Base-by-base conservation (phyloP, 23 tunicate genomes). In the Halocynthia roretzi region DNA sequence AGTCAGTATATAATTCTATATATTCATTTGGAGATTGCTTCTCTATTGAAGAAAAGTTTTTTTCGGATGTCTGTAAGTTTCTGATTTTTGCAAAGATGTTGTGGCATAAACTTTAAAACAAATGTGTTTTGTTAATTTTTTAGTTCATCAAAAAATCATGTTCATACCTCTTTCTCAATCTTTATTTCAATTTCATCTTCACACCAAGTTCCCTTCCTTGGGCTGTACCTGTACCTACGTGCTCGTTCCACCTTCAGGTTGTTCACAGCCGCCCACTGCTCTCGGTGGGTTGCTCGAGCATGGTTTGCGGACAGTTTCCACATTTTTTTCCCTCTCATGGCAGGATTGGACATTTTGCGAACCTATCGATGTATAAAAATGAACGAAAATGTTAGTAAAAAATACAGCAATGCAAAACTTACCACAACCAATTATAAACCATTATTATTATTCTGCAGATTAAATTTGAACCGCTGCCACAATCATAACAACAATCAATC, bases 111-210 rank as follows among this genome's bases (percentile, higher is more conserved):
- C n/a, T n/a, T n/a, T n/a, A n/a, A n/a, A n/a, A n/a, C n/a, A n/a
- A n/a, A n/a, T n/a, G n/a, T n/a, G n/a, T n/a, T n/a, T n/a, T n/a
- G n/a, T n/a, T n/a, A n/a, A n/a, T n/a, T n/a, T n/a, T n/a, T n/a
- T n/a, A n/a, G n/a, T n/a, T n/a, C n/a, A n/a, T n/a, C n/a, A n/a
- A n/a, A 31, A 31, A 31, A 31, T 31, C 44, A 31, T 31, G 20
- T 15, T 0, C 76, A 52, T 49, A 92, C 98, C 76, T 86, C 83
- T 77, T 66, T 53, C 67, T 94, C 88, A 49, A 94, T 77, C 78
- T 88, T 87, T n/a, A 94, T 77, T 78, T 85, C 83, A 10, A 94
- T 94, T 50, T 78, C 84, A 78, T 94, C 99, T 77, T 94, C 99
- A 7, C 96, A 84, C 99, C 99, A 94, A 12, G 68, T 75, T 81